These are phyloP conservation scores for Eunapius fragilis DNA, from an alignment of 37 sponge, comb jelly and placozoan species.

Conservation along the genomic window DNA sequence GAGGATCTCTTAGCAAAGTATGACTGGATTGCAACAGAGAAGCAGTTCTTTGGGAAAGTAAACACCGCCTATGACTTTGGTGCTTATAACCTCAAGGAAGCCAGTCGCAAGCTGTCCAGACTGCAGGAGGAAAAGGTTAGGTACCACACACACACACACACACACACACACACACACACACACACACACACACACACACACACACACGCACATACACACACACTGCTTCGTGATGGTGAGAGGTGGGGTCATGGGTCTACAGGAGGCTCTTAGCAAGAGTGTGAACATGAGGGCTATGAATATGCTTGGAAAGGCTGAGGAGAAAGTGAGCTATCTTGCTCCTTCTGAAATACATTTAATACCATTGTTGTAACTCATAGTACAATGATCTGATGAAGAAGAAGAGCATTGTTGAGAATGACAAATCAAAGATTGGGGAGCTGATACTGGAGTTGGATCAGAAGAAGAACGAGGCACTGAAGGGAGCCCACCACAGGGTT, in stretches of 20 bases:
- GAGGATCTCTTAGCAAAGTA: conserved; percentile 76
- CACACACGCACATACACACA: background rate
- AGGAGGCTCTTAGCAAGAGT: conserved; percentile 87
- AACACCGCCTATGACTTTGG: conserved; percentile 96
- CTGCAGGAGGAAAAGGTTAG: conserved; percentile 87
- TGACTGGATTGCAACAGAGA: conserved; percentile 95
- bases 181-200: too few species aligned
- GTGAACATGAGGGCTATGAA: conserved; percentile 99
- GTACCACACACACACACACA: background rate
- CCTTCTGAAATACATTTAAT: too few species aligned
- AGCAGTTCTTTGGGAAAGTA: conserved; percentile 91
- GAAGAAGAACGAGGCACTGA: conserved; percentile 95
- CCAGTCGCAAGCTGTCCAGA: conserved; percentile 47
- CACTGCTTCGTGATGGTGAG: background rate
- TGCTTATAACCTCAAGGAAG: conserved; percentile 69
- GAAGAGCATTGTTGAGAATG: conserved; percentile 94
- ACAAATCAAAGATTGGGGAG: conserved; percentile 91
- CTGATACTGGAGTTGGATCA: conserved; percentile 92
- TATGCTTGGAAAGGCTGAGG: conserved; percentile 97
- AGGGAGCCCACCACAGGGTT: conserved; percentile 83
- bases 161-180: too few species aligned
- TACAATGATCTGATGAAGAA: conserved; percentile 93
- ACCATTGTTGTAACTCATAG: conserved; percentile 15
- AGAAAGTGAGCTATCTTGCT: conserved; percentile 92
- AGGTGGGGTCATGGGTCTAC: background rate